Evolutionary conservation across 2,888 invertebrate species (phyloP), one percentile per base, ranked within the genome.

Genomic region (Zeuzera pyrina): DNA sequence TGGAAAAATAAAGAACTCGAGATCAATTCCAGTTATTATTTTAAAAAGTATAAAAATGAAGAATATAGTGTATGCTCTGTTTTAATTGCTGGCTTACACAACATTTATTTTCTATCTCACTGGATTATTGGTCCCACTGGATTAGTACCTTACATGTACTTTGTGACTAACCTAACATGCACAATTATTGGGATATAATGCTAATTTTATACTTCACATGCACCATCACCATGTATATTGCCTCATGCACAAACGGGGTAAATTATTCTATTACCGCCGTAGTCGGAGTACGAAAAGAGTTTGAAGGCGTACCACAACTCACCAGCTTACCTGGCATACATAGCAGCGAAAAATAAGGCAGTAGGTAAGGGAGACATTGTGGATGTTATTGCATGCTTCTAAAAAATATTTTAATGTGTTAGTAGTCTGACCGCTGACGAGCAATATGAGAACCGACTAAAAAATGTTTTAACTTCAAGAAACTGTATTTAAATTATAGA

Each of bases 301-400:
- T 79, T 98, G 72, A 97, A 97, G 86, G 88, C 91, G 13, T 98
- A 98, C 76, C 97, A 98, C 81, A 97, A 92, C 77, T 97, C 97
- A 21, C 95, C 97, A 30, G 95, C 95, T 15, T 94, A 97, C 74
- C 88, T 96, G 60, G 93, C 96, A 19, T 98, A 92, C 77, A 88
- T 97, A 45, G 93, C 96, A 38, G 95, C 96, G 42, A 98, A 97
- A 85, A 94, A 92, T 72, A 91, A 93, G 73, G 92, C 93, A 45
- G 93, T 89, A 59, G 89, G 90, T 90, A 87, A 81, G 81, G 59
- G 47, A 47, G 21, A 64, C 59, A 40, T 41, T 38, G 31, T 30
- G 33, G n/a, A n/a, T n/a, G 22, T 41, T 16, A 35, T 41, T 42
- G 50, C 45, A 49, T 43, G 47, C 14, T 8, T 1, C 6, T 19